Conservation (phyloP, 2,797 vertebrate species). For the Centropyge bicolor region DNA sequence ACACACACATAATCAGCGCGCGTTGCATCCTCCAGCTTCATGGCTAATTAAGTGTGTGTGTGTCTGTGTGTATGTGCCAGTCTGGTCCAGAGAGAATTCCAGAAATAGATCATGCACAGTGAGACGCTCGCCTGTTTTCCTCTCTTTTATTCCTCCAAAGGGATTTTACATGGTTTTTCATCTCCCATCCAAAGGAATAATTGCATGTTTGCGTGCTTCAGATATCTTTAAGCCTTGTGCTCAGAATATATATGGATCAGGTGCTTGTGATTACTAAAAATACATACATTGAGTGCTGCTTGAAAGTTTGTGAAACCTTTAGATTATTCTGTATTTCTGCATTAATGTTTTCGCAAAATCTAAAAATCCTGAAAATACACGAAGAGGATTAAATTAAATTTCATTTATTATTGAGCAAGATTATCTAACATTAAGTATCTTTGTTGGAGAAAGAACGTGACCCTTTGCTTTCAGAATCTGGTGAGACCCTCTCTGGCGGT, state of each 20-base stretch:
- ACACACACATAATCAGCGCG: slow-evolving; percentile 37
- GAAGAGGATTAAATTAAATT: too few relatives aligned
- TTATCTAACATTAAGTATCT: too few relatives aligned
- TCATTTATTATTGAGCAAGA: too few relatives aligned
- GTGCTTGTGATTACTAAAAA: slow-evolving; percentile 62
- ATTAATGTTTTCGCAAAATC: too few relatives aligned
- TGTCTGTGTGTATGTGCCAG: slow-evolving; percentile 41
- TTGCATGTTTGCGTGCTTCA: slow-evolving; percentile 64
- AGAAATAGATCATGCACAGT: slow-evolving; percentile 79
- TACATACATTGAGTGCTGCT: slow-evolving; percentile 2
- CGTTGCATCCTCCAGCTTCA: slow-evolving; percentile 65
- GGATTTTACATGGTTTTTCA: slow-evolving; percentile 76
- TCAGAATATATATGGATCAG: slow-evolving; percentile 54
- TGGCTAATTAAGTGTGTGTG: slow-evolving; percentile 73
- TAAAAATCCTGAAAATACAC: too few relatives aligned
- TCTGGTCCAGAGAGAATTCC: slow-evolving; percentile 77
- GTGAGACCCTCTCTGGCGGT: too few relatives aligned
- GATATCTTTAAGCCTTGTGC: slow-evolving; percentile 50
- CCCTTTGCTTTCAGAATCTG: too few relatives aligned
- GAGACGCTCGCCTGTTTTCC: slow-evolving; percentile 71
- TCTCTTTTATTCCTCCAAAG: slow-evolving; percentile 71
- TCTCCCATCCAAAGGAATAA: slow-evolving; percentile 71
- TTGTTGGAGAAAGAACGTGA: too few relatives aligned
- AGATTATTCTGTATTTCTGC: neutral
- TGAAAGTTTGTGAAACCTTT: neutral